phyloP scores from a whole-genome alignment of 1,140 invertebrate species.

The Sitophilus oryzae region DNA sequence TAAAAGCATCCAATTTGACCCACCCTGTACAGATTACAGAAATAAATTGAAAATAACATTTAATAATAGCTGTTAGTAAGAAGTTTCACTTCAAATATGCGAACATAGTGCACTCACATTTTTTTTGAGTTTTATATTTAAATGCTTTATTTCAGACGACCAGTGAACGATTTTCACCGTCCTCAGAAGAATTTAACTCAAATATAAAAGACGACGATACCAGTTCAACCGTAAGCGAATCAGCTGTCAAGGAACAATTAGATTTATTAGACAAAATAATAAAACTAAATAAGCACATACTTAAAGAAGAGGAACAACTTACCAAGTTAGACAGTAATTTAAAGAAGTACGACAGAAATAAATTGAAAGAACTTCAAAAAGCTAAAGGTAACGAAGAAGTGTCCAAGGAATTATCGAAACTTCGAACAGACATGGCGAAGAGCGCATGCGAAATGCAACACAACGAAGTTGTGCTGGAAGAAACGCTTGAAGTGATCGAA shows the following conservation, averaged over 20 bases:
- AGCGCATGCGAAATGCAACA: constrained; percentile 59
- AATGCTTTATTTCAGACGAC: constrained; percentile 44
- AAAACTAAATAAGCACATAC: constrained; percentile 63
- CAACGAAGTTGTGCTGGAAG: constrained; percentile 55
- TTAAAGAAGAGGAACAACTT: constrained; percentile 63
- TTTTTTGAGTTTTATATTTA: too few species aligned
- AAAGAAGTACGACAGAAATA: constrained; percentile 56
- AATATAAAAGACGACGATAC: constrained; percentile 47
- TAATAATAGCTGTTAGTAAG: too few species aligned
- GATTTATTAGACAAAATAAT: constrained; percentile 64
- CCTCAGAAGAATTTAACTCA: constrained; percentile 50
- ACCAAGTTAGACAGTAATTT: constrained; percentile 60
- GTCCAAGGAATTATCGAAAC: constrained; percentile 47
- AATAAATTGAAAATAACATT: too few species aligned
- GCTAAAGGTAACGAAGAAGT: constrained; percentile 48
- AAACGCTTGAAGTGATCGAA: constrained; percentile 57
- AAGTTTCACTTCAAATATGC: too few species aligned
- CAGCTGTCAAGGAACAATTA: constrained; percentile 51
- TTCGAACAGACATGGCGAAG: constrained; percentile 51
- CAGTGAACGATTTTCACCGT: constrained; percentile 49
- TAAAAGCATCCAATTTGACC: too few species aligned
- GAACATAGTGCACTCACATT: too few species aligned
- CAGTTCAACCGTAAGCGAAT: constrained; percentile 38
- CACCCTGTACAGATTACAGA: too few species aligned
- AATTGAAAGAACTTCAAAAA: constrained; percentile 28